These are phyloP conservation scores for Saccopteryx bilineata DNA, from an alignment of 2,113 vertebrate genomes.

Conservation along the genomic window DNA sequence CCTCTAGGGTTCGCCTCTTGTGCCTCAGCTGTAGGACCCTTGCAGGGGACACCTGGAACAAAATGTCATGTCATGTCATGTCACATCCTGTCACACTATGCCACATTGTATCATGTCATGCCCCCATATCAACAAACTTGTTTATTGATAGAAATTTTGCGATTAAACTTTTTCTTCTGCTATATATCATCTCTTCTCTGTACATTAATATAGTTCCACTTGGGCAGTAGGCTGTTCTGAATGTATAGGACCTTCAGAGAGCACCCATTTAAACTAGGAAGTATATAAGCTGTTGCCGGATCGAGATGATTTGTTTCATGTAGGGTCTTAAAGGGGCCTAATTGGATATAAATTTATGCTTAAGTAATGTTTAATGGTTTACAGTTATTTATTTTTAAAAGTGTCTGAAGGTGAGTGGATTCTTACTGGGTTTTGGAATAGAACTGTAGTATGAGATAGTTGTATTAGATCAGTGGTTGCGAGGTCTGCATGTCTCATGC, in stretches of 20 bases:
- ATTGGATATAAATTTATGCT: not conserved
- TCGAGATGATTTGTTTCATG: not conserved
- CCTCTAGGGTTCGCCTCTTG: not conserved
- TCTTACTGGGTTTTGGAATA: slow-evolving; percentile 24
- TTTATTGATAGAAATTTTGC: slow-evolving; percentile 16
- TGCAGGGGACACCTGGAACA: not conserved
- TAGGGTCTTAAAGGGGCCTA: not conserved
- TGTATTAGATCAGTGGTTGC: not conserved
- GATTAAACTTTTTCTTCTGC: not conserved
- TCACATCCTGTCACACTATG: not conserved
- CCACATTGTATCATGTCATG: not conserved
- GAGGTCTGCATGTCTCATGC: slow-evolving; percentile 22
- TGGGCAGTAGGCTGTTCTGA: not conserved
- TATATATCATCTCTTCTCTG: not conserved
- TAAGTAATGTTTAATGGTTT: slow-evolving; percentile 10
- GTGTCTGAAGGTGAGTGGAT: not conserved
- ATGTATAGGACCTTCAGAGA: not conserved
- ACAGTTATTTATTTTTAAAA: slow-evolving; percentile 31
- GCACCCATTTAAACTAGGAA: not conserved
- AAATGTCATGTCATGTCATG: not conserved
- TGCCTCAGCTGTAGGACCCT: not conserved
- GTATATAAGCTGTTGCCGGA: not conserved
- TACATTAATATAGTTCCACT: not conserved
- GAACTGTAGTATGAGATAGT: not conserved
- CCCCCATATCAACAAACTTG: not conserved